phyloP scores from a whole-genome alignment of 2,113 vertebrate genomes.

The Oreotrochilus melanogaster region DNA sequence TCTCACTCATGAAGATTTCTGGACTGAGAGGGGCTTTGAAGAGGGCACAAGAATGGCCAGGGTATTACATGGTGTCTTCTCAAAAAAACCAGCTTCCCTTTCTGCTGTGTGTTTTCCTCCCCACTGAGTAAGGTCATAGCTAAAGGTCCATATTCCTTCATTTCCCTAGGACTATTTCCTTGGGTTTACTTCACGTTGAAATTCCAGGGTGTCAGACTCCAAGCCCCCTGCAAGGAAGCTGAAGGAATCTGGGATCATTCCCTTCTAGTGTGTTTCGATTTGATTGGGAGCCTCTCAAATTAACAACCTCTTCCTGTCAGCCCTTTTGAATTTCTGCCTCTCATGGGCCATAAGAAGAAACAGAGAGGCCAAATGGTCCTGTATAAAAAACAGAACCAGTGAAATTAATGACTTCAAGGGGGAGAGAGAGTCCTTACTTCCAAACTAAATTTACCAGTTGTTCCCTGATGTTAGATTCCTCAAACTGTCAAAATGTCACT shows the following conservation, averaged over 20 bases:
- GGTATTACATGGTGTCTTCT: not conserved
- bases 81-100: not conserved
- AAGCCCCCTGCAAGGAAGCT: not conserved
- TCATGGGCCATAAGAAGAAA: not conserved
- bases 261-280: rapidly evolving
- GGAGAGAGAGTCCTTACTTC: not conserved
- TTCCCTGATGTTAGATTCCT: not conserved
- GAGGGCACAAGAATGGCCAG: too few relatives aligned
- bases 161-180: not conserved
- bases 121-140: not conserved
- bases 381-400: not conserved
- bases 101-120: not conserved
- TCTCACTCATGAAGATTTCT: not conserved
- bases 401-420: not conserved
- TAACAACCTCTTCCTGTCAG: not conserved
- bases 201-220: not conserved
- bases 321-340: not conserved
- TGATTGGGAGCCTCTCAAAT: not conserved
- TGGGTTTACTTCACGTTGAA: not conserved
- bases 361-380: not conserved
- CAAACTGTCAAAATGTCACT: not conserved
- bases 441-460: not conserved
- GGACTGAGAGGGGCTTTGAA: not conserved
- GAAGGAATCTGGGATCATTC: not conserved
- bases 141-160: not conserved